Conservation (phyloP, 2,888 invertebrate species). For the Ecdyonurus torrentis region DNA sequence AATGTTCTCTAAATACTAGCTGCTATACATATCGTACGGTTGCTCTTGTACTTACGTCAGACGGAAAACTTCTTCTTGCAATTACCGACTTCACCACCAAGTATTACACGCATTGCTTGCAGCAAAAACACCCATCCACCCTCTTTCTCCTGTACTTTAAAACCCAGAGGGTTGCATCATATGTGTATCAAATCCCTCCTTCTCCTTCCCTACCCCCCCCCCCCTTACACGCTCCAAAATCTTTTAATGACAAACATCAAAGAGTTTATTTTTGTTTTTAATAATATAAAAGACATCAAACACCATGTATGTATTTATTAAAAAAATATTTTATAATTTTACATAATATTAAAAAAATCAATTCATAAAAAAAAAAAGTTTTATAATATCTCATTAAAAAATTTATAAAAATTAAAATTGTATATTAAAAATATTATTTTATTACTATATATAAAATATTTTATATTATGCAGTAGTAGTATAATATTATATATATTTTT, state of each 20-base stretch:
- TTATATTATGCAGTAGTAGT: not conserved
- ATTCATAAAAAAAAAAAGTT: not conserved
- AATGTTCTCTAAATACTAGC: no score
- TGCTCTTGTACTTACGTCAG: no score
- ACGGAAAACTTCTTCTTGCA: not conserved
- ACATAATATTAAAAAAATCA: not conserved
- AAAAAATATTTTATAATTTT: not conserved
- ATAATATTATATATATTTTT: not conserved
- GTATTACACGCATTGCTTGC: not conserved
- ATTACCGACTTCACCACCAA: not conserved
- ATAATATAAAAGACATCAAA: not conserved
- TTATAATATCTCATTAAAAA: no score
- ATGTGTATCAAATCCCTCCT: not conserved
- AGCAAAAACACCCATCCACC: no score
- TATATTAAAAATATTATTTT: not conserved
- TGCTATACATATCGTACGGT: no score
- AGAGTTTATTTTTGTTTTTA: not conserved
- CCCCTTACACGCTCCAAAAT: no score
- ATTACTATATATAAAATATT: not conserved
- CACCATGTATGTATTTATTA: not conserved
- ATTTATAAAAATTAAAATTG: no score
- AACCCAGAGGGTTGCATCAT: not conserved
- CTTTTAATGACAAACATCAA: not conserved
- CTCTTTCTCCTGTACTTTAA: not conserved
- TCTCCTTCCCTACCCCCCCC: not conserved